Percentiles rank a stretch among this genome's conserved stretches.
Evolutionary conservation across 2,113 vertebrate genomes (phyloP).

Genomic region (Pithys albifrons): DNA sequence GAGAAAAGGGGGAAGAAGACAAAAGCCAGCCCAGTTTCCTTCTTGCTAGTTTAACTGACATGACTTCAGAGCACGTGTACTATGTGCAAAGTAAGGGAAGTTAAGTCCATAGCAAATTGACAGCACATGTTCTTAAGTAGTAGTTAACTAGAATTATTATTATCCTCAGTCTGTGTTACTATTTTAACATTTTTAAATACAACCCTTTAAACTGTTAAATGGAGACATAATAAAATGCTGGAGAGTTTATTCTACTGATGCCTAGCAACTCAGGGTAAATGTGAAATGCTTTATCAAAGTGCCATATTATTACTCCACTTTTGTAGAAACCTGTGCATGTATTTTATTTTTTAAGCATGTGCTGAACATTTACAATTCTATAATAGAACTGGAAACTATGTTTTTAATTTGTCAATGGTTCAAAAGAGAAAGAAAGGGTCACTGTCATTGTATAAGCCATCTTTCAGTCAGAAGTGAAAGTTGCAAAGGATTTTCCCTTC

Average conservation of each 20-base stretch:
- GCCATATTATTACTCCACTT: neutral
- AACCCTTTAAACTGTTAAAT: neutral
- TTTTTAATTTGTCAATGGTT: neutral
- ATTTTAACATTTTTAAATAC: neutral
- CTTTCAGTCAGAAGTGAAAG: conserved; percentile 27
- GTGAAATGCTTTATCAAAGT: neutral
- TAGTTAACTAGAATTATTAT: neutral
- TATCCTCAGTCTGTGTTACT: neutral
- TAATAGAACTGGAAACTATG: neutral
- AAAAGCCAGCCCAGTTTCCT: neutral
- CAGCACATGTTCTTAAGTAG: neutral
- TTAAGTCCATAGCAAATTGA: neutral
- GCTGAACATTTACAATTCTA: neutral
- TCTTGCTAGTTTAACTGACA: neutral
- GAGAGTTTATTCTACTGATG: neutral
- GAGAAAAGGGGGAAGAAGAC: neutral
- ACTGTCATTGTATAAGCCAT: neutral
- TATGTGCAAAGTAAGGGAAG: neutral
- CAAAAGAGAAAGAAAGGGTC: neutral
- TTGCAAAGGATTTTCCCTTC: conserved; percentile 6
- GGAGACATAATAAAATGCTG: neutral
- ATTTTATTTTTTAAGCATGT: neutral
- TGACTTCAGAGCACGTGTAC: neutral
- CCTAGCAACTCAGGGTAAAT: neutral
- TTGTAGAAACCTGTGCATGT: neutral